Evolutionary conservation across 1,140 invertebrate species (phyloP), one percentile per base, ranked within the genome.

Genomic region (Calycopis cecrops): DNA sequence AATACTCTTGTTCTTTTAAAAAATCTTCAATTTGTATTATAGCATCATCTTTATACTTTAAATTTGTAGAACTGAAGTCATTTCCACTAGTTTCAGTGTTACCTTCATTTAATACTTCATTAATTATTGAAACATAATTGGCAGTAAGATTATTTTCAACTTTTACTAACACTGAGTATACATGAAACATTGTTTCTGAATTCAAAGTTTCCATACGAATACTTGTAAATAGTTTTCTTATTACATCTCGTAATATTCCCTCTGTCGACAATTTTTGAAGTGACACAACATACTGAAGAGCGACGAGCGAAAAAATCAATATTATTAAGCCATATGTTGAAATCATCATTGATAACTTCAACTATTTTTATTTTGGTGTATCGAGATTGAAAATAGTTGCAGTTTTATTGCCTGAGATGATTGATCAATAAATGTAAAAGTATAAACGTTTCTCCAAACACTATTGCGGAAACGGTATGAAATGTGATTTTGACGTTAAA

Each of bases 101-200:
- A 35, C 62, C 68, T 58, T 67, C 69, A 51, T 68, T 57, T 52
- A 75, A 52, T 53, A 78, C 47, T 62, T 79, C 69, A 55, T 78
- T 76, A 67, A 83, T 62, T 11, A 59, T 59, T 47, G 57, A 47
- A 50, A 74, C 62, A 63, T 71, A 78, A 64, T 63, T 21, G 4
- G 55, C 62, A 52, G 40, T n/a, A n/a, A n/a, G 21, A 49, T 66
- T 64, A 60, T 63, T 60, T 51, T 48, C 52, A 54, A 50, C 53
- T 44, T 64, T 62, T 9, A 70, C 67, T 73, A 62, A 77, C 11
- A 69, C 70, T 33, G 71, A 51, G 52, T 71, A 80, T 14, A 75
- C 56, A 14, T 63, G 59, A 12, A 73, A 52, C 21, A 56, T 71
- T 16, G 63, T 40, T 28, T 60, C 63, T 12, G 64, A 52, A 35